Percentiles rank a stretch among this genome's conserved stretches.
Evolutionary conservation across 2,113 vertebrate genomes (phyloP).

Genomic region (Pelusios castaneus): DNA sequence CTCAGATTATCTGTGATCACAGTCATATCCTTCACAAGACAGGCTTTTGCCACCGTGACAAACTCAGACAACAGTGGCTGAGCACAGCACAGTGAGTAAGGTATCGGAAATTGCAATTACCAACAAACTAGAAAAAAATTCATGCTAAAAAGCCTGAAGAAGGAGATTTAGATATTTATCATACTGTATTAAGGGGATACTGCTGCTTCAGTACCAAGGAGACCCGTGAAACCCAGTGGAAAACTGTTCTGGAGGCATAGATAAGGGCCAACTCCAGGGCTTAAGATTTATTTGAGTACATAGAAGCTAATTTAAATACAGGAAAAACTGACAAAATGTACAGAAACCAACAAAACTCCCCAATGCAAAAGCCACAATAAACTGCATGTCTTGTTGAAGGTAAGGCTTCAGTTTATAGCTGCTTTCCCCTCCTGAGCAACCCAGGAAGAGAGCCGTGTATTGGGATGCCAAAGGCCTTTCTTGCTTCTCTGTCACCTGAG

Average conservation of each 20-base stretch:
- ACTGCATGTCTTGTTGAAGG: not conserved
- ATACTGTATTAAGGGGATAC: slow-evolving; percentile 8
- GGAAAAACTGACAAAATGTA: slow-evolving; percentile 56
- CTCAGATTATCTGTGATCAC: slow-evolving; percentile 56
- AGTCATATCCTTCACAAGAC: slow-evolving; percentile 42
- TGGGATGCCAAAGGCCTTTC: not conserved
- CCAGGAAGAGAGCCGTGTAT: not conserved
- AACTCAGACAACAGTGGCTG: slow-evolving; percentile 28
- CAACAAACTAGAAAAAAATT: not conserved
- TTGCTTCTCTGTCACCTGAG: not conserved
- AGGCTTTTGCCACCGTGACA: slow-evolving; percentile 56
- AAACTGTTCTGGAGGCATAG: slow-evolving; percentile 16
- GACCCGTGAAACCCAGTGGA: not conserved
- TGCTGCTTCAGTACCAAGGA: slow-evolving; percentile 8
- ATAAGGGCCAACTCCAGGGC: slow-evolving; percentile 18
- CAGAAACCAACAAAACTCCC: slow-evolving; percentile 25
- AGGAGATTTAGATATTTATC: not conserved
- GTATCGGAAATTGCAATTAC: slow-evolving; percentile 16
- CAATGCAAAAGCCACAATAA: not conserved
- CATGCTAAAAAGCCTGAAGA: not conserved
- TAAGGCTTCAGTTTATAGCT: not conserved
- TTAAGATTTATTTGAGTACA: slow-evolving; percentile 21
- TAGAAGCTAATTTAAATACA: slow-evolving; percentile 42
- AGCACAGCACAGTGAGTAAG: slow-evolving; percentile 44
- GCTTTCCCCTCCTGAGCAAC: not conserved